These are phyloP conservation scores for Spinus olivaceus DNA, from an alignment of 2,797 vertebrate genomes.

Conservation along the genomic window DNA sequence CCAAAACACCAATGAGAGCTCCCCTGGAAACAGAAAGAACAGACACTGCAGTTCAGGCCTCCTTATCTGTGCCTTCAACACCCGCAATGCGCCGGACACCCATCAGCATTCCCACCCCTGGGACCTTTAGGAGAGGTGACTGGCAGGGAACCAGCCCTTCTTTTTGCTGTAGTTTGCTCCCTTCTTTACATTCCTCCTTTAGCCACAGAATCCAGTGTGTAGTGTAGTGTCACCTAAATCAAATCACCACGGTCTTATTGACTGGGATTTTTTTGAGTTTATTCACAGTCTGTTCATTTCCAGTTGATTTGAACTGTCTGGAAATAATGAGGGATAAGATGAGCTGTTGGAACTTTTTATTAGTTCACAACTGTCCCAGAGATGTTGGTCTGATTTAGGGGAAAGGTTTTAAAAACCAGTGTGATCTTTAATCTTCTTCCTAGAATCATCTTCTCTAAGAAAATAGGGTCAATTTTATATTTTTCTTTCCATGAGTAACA, in stretches of 20 bases:
- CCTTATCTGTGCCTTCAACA: constrained; percentile 76
- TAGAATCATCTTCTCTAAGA: background rate
- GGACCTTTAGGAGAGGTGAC: constrained; percentile 82
- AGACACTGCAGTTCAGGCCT: constrained; percentile 76
- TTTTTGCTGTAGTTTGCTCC: background rate
- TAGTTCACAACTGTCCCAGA: background rate
- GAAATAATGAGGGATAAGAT: background rate
- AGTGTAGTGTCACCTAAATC: background rate
- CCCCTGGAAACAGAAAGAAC: constrained; percentile 72
- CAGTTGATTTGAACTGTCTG: background rate
- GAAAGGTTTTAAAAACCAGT: background rate
- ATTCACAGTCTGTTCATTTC: background rate
- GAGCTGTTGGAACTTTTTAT: background rate
- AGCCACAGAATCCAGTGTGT: background rate
- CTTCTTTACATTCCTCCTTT: background rate
- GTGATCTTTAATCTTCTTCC: background rate
- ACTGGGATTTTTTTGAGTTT: background rate
- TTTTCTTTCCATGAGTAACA: background rate
- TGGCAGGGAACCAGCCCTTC: background rate
- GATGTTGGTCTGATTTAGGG: background rate
- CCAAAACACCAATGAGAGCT: constrained; percentile 45
- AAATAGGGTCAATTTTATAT: background rate
- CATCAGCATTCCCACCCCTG: constrained; percentile 74
- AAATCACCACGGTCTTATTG: background rate
- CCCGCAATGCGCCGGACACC: constrained; percentile 71